These are phyloP conservation scores for Lithophane semibrunnea DNA, from an alignment of 2,888 invertebrate species.

Conservation along the genomic window DNA sequence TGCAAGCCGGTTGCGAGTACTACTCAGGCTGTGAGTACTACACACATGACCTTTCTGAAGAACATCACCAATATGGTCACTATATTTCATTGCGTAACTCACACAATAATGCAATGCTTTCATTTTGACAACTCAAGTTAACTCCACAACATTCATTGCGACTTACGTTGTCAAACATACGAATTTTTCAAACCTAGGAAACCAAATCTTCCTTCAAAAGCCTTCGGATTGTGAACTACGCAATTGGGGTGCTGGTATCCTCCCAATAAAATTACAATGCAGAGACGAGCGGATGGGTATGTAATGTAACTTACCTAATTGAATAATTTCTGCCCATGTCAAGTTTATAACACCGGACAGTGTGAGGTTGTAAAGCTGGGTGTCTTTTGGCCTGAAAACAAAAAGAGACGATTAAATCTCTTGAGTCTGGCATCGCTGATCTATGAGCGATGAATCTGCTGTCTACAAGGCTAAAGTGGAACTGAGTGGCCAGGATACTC, in stretches of 20 bases:
- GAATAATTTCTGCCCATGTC: conserved; percentile 96
- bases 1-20: no score
- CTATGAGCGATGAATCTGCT: not conserved
- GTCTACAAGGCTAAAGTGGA: not conserved
- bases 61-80: no score
- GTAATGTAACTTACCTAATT: conserved; percentile 87
- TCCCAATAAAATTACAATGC: not conserved
- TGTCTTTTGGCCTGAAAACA: conserved; percentile 83
- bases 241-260: not conserved
- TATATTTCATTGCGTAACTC: no score
- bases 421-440: not conserved
- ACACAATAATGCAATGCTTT: not conserved
- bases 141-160: not conserved
- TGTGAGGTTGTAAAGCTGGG: conserved; percentile 94
- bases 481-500: not conserved
- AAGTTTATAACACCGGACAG: conserved; percentile 94
- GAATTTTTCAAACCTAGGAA: not conserved
- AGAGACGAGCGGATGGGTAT: no score
- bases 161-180: not conserved
- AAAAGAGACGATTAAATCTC: conserved; percentile 6
- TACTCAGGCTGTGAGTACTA: no score
- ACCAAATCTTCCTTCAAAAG: not conserved
- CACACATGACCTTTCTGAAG: no score
- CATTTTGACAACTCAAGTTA: not conserved
- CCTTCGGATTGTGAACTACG: not conserved